Percentiles rank a stretch among this genome's conserved stretches.
Evolutionary conservation across 2,797 vertebrate genomes (phyloP).

Genomic region (Diplodus puntazzo): DNA sequence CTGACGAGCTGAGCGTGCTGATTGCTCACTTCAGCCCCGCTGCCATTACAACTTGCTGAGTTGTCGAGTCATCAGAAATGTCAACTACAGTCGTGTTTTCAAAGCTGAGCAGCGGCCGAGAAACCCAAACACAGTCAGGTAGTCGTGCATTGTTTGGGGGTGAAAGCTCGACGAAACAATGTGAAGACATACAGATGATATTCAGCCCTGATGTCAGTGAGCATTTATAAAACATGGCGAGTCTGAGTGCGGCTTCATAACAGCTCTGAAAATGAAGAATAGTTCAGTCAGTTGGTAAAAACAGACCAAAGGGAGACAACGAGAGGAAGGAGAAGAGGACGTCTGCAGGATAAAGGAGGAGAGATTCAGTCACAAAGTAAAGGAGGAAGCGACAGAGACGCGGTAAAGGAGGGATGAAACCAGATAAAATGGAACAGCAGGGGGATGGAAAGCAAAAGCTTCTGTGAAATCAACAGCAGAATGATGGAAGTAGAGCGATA

Average conservation of each 20-base stretch:
- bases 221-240: background rate
- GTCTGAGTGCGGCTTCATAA: background rate
- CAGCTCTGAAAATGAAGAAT: background rate
- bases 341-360: slow-evolving; percentile 11
- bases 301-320: background rate
- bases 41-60: slow-evolving; percentile 14
- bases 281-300: background rate
- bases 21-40: slow-evolving; percentile 19
- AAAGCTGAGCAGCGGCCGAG: background rate
- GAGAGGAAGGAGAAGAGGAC: background rate
- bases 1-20: slow-evolving; percentile 12
- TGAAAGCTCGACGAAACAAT: background rate
- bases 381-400: background rate
- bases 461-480: slow-evolving; percentile 17
- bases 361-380: background rate
- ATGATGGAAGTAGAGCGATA: slow-evolving; percentile 29
- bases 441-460: slow-evolving; percentile 2
- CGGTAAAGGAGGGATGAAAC: slow-evolving; percentile 10
- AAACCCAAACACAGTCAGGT: background rate
- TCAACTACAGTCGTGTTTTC: background rate
- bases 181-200: background rate
- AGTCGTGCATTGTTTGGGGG: background rate
- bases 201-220: background rate
- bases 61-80: background rate
- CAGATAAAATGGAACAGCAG: slow-evolving; percentile 30